Conservation (phyloP, 2,797 vertebrate genomes). For the Lithobates sylvaticus region DNA sequence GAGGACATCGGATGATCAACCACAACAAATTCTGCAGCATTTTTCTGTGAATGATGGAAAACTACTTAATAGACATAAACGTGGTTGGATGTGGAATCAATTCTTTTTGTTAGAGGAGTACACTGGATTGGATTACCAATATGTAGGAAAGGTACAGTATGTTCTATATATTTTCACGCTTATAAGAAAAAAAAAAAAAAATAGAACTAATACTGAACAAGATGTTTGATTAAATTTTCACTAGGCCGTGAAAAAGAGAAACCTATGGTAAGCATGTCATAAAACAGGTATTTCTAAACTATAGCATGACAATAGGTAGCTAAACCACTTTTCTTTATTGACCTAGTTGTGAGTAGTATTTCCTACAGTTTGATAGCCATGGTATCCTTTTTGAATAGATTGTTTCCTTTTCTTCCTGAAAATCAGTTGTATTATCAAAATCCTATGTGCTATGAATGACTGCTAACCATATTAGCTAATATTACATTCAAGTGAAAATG, state of each 20-base stretch:
- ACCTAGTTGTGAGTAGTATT: background rate
- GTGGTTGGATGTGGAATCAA: constrained; percentile 99
- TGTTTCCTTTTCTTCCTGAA: background rate
- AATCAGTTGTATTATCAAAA: background rate
- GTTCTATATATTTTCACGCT: background rate
- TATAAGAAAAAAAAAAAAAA: background rate
- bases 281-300: background rate
- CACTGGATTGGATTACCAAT: constrained; percentile 90
- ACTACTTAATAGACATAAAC: constrained; percentile 87
- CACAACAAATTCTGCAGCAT: constrained; percentile 66
- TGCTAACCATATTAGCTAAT: no score
- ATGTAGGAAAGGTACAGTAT: constrained; percentile 88
- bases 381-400: background rate
- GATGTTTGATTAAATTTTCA: background rate
- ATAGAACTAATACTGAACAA: no score
- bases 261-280: background rate
- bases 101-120: constrained; percentile 96
- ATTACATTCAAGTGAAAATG: no score
- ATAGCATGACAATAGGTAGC: background rate
- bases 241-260: background rate
- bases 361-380: background rate
- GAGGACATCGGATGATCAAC: constrained; percentile 82
- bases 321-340: background rate
- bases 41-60: constrained; percentile 79
- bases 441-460: no score